phyloP scores from a whole-genome alignment of 2,797 vertebrate species.

The Bradypodion ventrale region DNA sequence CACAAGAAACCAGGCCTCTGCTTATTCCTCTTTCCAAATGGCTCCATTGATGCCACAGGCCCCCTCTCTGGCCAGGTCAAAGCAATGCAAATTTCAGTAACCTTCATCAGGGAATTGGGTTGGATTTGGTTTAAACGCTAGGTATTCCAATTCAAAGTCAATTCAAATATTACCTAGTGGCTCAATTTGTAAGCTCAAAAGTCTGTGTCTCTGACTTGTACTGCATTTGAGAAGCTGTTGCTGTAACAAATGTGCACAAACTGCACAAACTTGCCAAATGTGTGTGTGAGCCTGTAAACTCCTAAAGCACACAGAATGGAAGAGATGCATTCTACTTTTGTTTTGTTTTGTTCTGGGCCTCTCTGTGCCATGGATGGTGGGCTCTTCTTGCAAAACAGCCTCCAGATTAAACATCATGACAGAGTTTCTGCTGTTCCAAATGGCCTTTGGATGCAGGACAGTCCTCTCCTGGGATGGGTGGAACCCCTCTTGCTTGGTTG shows the following conservation, averaged over 20 bases:
- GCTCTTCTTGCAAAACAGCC: rapidly evolving
- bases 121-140: too few species aligned
- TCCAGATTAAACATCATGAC: conserved; percentile 23
- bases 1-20: too few species aligned
- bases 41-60: too few species aligned
- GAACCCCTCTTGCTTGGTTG: conserved; percentile 9
- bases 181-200: too few species aligned
- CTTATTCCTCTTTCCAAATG: too few species aligned
- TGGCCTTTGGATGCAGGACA: conserved; percentile 16
- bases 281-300: neutral
- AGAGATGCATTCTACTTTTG: neutral
- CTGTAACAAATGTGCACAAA: neutral
- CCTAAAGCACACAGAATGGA: neutral
- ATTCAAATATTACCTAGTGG: too few species aligned
- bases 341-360: neutral
- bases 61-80: too few species aligned
- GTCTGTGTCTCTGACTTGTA: too few species aligned
- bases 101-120: too few species aligned
- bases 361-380: rapidly evolving
- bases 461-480: conserved; percentile 33
- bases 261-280: neutral
- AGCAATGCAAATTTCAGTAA: too few species aligned
- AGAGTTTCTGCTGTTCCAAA: neutral
- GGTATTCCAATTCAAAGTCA: too few species aligned
- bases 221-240: neutral